Evolutionary conservation across 1,140 invertebrate species (phyloP).

Genomic region (Acromyrmex heyeri): DNA sequence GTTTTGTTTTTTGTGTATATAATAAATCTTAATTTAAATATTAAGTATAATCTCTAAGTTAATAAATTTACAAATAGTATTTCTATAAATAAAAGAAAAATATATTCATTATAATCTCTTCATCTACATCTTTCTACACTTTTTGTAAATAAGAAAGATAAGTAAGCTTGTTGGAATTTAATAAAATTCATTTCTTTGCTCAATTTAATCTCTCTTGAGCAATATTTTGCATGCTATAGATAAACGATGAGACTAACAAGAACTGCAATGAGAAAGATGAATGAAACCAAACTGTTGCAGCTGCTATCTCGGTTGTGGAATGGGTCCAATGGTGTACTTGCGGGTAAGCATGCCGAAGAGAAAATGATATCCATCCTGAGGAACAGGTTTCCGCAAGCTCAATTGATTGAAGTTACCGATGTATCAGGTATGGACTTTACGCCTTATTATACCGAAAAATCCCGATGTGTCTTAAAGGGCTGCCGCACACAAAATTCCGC

Average conservation of each 20-base stretch:
- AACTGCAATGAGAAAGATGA: conserved; percentile 72
- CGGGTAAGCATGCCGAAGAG: conserved; percentile 83
- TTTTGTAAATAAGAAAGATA: conserved; percentile 2
- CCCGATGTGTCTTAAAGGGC: too few species aligned
- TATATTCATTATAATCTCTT: neutral
- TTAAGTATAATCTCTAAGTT: neutral
- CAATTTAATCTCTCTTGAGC: neutral
- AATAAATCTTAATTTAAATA: neutral
- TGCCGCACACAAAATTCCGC: too few species aligned
- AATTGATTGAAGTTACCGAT: conserved; percentile 90
- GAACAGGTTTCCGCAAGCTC: conserved; percentile 89
- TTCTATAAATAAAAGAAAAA: neutral
- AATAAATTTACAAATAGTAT: neutral
- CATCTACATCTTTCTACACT: neutral
- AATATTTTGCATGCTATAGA: conserved; percentile 46
- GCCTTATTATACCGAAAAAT: too few species aligned
- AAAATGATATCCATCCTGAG: conserved; percentile 86
- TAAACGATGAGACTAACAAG: conserved; percentile 11
- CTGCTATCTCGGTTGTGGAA: conserved; percentile 84
- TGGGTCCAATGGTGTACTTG: conserved; percentile 78
- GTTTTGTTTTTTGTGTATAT: neutral
- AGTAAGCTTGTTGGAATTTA: neutral
- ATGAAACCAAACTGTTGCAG: conserved; percentile 84
- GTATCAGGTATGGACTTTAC: conserved; percentile 81
- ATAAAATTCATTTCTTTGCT: conserved; percentile 23